phyloP scores from a whole-genome alignment of 2,797 vertebrate species.

The Prunella strophiata region DNA sequence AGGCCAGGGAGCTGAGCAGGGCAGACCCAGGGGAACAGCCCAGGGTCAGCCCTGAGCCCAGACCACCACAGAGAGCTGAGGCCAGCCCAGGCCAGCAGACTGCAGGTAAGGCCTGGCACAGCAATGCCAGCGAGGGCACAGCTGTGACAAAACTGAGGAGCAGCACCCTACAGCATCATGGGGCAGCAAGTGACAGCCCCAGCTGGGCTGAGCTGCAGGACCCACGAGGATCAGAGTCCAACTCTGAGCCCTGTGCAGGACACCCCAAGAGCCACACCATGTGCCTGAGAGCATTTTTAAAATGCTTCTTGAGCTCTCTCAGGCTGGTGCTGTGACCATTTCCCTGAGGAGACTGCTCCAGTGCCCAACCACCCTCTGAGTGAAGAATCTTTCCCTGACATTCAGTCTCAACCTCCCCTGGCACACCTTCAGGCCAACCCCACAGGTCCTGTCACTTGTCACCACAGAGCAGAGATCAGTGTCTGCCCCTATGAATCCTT shows the following conservation, averaged over 20 bases:
- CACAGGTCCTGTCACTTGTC: background rate
- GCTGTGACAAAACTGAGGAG: background rate
- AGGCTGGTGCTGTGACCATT: background rate
- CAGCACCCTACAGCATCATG: rapidly evolving
- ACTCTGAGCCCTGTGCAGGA: background rate
- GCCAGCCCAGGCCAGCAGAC: background rate
- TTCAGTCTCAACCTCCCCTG: background rate
- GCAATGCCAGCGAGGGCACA: background rate
- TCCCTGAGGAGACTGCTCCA: background rate
- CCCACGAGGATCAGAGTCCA: background rate
- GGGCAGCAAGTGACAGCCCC: background rate
- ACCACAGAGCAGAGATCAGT: background rate
- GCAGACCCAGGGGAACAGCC: background rate
- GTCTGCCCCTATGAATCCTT: background rate
- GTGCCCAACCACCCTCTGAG: background rate
- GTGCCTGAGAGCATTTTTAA: background rate
- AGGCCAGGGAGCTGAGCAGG: background rate
- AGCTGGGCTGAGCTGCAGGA: background rate
- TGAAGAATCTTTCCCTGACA: background rate
- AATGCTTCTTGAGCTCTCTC: background rate
- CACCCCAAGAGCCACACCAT: background rate
- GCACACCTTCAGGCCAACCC: background rate
- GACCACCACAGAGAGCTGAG: background rate
- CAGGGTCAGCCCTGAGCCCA: background rate
- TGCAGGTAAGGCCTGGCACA: background rate